Conservation (phyloP, 2,797 vertebrate species). For the Geotria australis region DNA sequence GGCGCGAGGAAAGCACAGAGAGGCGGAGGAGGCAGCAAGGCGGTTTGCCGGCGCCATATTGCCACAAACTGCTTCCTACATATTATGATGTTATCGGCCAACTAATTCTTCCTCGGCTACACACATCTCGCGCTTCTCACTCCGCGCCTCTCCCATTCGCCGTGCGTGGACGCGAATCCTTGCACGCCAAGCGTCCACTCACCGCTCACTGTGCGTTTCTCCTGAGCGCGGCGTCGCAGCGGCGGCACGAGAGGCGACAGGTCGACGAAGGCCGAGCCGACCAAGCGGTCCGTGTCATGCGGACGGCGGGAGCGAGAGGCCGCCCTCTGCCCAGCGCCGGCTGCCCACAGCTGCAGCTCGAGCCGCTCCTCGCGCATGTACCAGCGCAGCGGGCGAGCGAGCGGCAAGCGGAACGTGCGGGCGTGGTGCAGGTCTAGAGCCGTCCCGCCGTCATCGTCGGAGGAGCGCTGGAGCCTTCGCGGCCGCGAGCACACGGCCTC, state of each 20-base stretch:
- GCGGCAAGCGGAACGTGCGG: conserved; percentile 16
- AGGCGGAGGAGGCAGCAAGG: too few species aligned
- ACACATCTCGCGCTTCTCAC: too few species aligned
- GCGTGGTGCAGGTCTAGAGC: conserved; percentile 18
- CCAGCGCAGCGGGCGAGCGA: conserved; percentile 36
- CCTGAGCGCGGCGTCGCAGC: conserved; percentile 1
- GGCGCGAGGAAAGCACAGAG: too few species aligned
- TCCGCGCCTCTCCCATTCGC: too few species aligned
- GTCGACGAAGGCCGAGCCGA: conserved; percentile 58
- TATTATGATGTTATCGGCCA: too few species aligned
- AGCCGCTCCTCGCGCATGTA: conserved; percentile 57
- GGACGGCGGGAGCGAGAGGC: conserved; percentile 22
- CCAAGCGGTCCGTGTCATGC: conserved; percentile 36
- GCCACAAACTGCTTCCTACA: too few species aligned
- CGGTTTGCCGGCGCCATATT: too few species aligned
- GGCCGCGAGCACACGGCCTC: conserved; percentile 36
- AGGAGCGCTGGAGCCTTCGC: conserved; percentile 20
- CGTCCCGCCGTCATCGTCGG: conserved; percentile 9
- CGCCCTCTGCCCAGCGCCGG: conserved; percentile 27
- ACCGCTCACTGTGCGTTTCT: background rate
- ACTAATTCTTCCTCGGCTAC: too few species aligned
- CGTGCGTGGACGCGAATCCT: too few species aligned
- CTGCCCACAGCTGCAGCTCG: conserved; percentile 56
- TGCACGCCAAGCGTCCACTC: too few species aligned
- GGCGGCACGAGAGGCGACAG: conserved; percentile 18